phyloP scores from a whole-genome alignment of 2,113 vertebrate genomes.

The Chrysemys picta region DNA sequence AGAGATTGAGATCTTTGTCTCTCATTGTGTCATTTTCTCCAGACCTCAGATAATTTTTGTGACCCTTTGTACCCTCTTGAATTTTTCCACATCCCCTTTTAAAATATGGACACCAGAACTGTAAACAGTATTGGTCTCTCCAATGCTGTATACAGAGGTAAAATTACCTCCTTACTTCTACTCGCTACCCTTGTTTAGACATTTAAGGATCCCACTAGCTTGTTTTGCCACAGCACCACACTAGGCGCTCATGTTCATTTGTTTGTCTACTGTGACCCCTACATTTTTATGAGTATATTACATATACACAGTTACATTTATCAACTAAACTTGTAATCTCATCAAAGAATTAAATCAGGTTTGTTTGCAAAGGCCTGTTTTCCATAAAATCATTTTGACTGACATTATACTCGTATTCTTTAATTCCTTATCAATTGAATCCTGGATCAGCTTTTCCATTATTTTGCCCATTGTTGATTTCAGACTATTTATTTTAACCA shows the following conservation, averaged over 20 bases:
- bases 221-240: neutral
- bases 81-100: neutral
- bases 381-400: neutral
- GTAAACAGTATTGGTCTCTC: neutral
- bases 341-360: neutral
- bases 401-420: neutral
- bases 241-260: neutral
- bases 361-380: neutral
- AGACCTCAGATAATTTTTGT: neutral
- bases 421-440: neutral
- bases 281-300: neutral
- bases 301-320: neutral
- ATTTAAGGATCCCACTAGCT: neutral
- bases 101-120: neutral
- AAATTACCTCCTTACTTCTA: neutral
- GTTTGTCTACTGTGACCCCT: neutral
- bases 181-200: neutral
- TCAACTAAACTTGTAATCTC: neutral
- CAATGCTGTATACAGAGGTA: neutral
- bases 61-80: neutral
- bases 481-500: neutral
- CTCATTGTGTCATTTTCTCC: neutral
- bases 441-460: neutral
- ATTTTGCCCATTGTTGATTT: neutral
- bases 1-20: neutral